Conservation (phyloP, 2,797 vertebrate species). For the Pangasius sanitwongsei region DNA sequence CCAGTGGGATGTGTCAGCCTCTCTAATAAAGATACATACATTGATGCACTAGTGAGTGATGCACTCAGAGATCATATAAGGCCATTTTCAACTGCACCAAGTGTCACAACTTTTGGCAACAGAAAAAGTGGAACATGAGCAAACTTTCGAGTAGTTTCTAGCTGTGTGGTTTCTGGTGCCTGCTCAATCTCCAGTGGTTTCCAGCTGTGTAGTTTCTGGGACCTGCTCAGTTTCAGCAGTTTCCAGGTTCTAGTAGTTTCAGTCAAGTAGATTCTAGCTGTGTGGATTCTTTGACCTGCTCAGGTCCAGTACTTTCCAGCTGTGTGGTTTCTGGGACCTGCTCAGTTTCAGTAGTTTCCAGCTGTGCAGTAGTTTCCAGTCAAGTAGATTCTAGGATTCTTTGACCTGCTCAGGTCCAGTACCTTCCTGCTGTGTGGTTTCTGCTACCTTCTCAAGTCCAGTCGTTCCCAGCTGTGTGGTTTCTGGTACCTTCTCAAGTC, state of each 20-base stretch:
- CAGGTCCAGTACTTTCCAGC: not conserved
- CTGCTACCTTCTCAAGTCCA: not conserved
- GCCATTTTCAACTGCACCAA: not conserved
- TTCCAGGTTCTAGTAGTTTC: not conserved
- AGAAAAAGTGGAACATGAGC: not conserved
- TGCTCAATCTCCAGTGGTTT: not conserved
- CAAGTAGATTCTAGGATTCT: not conserved
- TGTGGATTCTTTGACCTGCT: not conserved
- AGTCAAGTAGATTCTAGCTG: not conserved
- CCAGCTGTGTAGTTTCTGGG: not conserved
- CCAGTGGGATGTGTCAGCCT: slow-evolving; percentile 35
- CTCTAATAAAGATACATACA: slow-evolving; percentile 33
- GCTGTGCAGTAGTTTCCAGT: not conserved
- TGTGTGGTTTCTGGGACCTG: not conserved
- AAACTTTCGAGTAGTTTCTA: not conserved
- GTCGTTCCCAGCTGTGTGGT: not conserved
- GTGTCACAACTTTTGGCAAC: not conserved
- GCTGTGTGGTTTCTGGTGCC: not conserved
- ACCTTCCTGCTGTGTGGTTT: not conserved
- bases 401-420: not conserved
- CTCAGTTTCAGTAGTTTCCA: not conserved
- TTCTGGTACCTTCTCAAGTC: not conserved
- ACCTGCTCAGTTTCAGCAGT: not conserved
- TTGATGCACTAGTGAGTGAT: slow-evolving; percentile 20
- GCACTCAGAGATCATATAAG: slow-evolving; percentile 13